These are phyloP conservation scores for Coptodon rendalli DNA, from an alignment of 2,113 vertebrate genomes.

Conservation along the genomic window DNA sequence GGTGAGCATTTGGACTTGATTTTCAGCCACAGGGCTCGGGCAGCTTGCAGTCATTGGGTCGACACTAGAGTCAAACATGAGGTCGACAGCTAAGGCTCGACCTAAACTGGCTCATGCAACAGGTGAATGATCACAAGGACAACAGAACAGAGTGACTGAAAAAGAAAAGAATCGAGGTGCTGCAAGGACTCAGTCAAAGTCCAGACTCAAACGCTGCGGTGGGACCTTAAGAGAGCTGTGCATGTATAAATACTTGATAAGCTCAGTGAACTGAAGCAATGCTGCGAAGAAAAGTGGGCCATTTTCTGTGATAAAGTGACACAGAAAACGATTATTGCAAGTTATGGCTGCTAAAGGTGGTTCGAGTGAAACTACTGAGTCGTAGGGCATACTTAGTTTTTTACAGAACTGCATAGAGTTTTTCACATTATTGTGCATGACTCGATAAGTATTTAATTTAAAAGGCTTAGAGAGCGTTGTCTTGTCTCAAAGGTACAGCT, in stretches of 20 bases:
- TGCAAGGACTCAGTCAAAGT: neutral
- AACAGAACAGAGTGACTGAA: neutral
- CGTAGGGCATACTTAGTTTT: neutral
- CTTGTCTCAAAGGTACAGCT: fast-evolving
- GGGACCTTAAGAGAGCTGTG: neutral
- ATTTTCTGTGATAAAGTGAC: neutral
- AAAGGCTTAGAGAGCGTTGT: fast-evolving
- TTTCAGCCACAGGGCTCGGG: neutral
- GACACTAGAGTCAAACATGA: neutral
- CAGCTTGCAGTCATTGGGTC: neutral
- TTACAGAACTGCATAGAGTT: neutral
- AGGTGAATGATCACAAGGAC: neutral
- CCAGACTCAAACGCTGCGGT: neutral
- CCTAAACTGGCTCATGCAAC: neutral
- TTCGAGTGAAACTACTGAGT: neutral
- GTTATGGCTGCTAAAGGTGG: neutral
- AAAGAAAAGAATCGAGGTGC: neutral
- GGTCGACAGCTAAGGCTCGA: neutral
- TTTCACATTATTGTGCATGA: neutral
- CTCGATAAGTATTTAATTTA: neutral
- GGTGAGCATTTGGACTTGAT: neutral
- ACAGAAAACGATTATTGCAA: neutral
- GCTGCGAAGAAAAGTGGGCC: neutral
- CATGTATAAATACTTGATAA: neutral
- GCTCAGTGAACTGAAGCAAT: neutral